These are phyloP conservation scores for Charina bottae DNA, from an alignment of 2,113 vertebrate species.

Conservation along the genomic window DNA sequence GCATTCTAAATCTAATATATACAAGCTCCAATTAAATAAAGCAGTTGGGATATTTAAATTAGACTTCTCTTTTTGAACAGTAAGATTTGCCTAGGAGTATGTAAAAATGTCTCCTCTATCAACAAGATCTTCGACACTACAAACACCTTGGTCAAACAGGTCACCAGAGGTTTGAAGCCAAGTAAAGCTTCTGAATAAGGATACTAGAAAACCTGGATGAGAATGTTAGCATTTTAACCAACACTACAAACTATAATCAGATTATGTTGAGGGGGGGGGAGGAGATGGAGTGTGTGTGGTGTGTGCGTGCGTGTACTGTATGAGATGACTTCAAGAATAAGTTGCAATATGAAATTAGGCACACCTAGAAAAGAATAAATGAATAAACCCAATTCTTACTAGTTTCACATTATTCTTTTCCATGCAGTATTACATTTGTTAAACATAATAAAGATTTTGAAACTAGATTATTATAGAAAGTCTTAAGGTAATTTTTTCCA, in stretches of 20 bases:
- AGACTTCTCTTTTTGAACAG: not conserved
- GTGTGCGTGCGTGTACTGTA: not conserved
- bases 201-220: not conserved
- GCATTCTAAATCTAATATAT: not conserved
- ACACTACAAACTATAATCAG: not conserved
- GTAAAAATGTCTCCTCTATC: not conserved
- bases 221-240: not conserved
- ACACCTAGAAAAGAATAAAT: not conserved
- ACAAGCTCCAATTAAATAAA: not conserved
- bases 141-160: not conserved
- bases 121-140: not conserved
- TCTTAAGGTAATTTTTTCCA: not conserved
- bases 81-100: not conserved
- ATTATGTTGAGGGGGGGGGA: not conserved
- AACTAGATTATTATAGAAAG: not conserved
- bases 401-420: not conserved
- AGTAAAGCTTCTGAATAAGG: not conserved
- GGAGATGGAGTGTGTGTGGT: not conserved
- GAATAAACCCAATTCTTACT: not conserved
- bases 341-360: not conserved
- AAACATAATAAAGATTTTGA: not conserved
- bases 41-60: not conserved
- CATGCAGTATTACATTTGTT: not conserved
- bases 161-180: not conserved
- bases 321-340: not conserved